Conservation (phyloP, 2,888 invertebrate species). For the Drosophila neutralis region DNA sequence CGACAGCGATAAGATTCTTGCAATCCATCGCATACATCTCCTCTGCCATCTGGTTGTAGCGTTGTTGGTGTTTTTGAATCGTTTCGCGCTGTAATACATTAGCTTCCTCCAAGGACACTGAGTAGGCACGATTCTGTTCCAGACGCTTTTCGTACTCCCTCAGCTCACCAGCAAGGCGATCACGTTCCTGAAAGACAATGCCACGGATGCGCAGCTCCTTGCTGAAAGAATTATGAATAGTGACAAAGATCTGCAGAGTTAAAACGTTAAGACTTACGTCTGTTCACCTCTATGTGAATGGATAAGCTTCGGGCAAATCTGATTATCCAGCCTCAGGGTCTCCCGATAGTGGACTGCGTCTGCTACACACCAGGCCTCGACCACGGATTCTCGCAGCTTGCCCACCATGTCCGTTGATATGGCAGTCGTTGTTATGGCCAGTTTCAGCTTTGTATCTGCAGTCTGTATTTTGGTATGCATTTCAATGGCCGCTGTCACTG, state of each 20-base stretch:
- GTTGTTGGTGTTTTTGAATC: constrained; percentile 44
- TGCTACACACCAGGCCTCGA: constrained; percentile 56
- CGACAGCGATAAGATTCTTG: constrained; percentile 7
- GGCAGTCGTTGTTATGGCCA: constrained; percentile 76
- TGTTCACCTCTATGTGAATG: not conserved
- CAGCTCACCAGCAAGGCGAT: constrained; percentile 81
- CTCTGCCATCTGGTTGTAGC: constrained; percentile 46
- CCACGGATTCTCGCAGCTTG: constrained; percentile 61
- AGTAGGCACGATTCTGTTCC: constrained; percentile 77
- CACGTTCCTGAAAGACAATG: constrained; percentile 77
- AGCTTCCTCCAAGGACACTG: constrained; percentile 70
- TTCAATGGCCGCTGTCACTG: constrained; percentile 49
- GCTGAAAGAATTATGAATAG: constrained; percentile 19
- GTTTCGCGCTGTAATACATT: constrained; percentile 45
- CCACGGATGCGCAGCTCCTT: constrained; percentile 10
- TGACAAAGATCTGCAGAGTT: not conserved
- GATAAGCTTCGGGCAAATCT: not conserved
- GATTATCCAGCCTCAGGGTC: not conserved
- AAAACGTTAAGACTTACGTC: not conserved
- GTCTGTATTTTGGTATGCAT: constrained; percentile 56
- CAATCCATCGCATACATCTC: constrained; percentile 57
- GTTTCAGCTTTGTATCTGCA: constrained; percentile 74
- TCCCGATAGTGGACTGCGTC: constrained; percentile 44
- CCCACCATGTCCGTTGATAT: constrained; percentile 73
- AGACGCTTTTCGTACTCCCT: constrained; percentile 80